These are phyloP conservation scores for Leuciscus idus DNA, from an alignment of 2,113 vertebrate genomes.

Conservation along the genomic window DNA sequence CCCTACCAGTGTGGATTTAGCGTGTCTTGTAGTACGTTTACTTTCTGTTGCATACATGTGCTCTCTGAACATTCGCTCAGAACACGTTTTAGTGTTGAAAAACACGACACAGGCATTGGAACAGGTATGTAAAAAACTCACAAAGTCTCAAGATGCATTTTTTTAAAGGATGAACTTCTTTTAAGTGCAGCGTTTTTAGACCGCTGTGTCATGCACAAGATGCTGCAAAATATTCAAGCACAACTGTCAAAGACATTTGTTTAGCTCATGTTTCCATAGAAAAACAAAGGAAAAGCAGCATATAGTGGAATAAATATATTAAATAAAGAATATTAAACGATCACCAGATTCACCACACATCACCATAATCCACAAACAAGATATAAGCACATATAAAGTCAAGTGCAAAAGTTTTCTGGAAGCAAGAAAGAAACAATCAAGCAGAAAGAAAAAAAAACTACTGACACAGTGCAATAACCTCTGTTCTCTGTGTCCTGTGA, in stretches of 20 bases:
- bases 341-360: not conserved
- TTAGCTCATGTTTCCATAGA: not conserved
- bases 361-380: not conserved
- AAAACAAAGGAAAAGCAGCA: not conserved
- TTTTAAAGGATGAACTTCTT: not conserved
- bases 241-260: not conserved
- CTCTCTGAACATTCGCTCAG: not conserved
- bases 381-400: not conserved
- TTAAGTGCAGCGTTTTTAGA: not conserved
- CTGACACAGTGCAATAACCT: constrained; percentile 74
- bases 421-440: constrained; percentile 28
- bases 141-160: not conserved
- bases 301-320: not conserved
- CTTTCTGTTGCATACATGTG: no score
- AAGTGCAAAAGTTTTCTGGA: not conserved
- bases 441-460: constrained; percentile 38
- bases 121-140: not conserved
- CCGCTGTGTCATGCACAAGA: not conserved
- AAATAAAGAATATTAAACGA: not conserved
- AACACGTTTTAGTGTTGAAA: not conserved
- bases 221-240: not conserved
- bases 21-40: not conserved
- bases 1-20: not conserved
- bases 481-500: constrained; percentile 76
- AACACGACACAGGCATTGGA: not conserved